A percentile compares a stretch with the other conserved stretches of the same genome.
Evolutionary conservation across 2,888 invertebrate genomes (phyloP).

Genomic region (Lithophane ornitopus): DNA sequence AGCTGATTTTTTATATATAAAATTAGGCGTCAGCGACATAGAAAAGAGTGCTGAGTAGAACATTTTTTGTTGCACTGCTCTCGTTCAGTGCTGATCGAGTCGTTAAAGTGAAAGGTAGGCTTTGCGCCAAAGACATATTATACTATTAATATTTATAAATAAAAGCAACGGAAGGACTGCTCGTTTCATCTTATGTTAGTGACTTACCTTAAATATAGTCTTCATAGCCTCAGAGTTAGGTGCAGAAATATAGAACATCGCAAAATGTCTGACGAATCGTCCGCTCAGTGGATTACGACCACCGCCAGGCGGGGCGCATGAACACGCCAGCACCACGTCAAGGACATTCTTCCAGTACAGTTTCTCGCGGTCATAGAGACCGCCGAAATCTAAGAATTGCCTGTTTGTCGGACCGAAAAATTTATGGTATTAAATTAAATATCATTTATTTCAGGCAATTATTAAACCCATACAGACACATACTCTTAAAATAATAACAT

Average conservation of each 20-base stretch:
- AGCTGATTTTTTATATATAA: too few relatives aligned
- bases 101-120: background rate
- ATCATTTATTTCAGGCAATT: too few relatives aligned
- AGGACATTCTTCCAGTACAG: slow-evolving; percentile 97
- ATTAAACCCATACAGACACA: too few relatives aligned
- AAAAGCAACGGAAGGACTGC: background rate
- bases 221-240: slow-evolving; percentile 94
- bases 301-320: slow-evolving; percentile 97
- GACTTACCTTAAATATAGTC: slow-evolving; percentile 93
- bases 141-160: background rate
- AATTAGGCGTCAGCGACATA: background rate
- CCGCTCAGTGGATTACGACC: slow-evolving; percentile 96
- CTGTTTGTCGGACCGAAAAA: slow-evolving; percentile 75
- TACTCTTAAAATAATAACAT: too few relatives aligned
- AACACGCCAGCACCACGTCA: slow-evolving; percentile 95
- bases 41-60: background rate
- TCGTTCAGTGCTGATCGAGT: too few relatives aligned
- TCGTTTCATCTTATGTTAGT: background rate
- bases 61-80: background rate
- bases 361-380: slow-evolving; percentile 96
- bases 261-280: slow-evolving; percentile 97
- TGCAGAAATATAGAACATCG: slow-evolving; percentile 95
- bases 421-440: too few relatives aligned
- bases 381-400: slow-evolving; percentile 94
- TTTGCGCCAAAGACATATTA: background rate